Evolutionary conservation across 1,140 invertebrate species (phyloP).

Genomic region (Procambarus virginalis): DNA sequence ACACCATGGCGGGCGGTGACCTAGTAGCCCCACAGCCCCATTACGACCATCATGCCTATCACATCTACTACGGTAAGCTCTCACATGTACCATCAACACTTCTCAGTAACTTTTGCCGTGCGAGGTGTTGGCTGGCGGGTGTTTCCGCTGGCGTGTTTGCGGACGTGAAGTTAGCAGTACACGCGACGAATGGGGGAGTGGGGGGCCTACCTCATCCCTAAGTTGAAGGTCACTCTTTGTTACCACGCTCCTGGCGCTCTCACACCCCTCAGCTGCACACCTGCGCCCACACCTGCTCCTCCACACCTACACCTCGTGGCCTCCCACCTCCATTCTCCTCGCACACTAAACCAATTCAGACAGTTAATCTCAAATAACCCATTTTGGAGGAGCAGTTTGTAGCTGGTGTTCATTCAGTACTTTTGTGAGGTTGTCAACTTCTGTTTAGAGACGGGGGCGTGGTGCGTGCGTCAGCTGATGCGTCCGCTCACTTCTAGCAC

Average conservation of each 20-base stretch:
- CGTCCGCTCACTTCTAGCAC: too few relatives aligned
- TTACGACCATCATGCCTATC: constrained; percentile 67
- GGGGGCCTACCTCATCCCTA: not conserved
- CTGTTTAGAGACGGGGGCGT: too few relatives aligned
- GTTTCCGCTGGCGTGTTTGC: not conserved
- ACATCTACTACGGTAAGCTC: constrained; percentile 67
- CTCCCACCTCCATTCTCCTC: too few relatives aligned
- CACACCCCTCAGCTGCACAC: constrained; percentile 9
- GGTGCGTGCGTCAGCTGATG: too few relatives aligned
- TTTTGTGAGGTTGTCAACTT: too few relatives aligned
- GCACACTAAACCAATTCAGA: too few relatives aligned
- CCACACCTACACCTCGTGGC: too few relatives aligned
- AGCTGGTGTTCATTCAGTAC: too few relatives aligned
- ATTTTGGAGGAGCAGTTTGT: too few relatives aligned
- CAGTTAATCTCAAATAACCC: too few relatives aligned
- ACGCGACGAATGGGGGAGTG: not conserved
- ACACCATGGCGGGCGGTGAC: constrained; percentile 56
- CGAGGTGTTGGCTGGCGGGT: not conserved
- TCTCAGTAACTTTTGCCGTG: not conserved
- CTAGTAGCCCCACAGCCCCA: constrained; percentile 46
- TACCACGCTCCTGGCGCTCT: constrained; percentile 42
- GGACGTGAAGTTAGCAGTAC: not conserved
- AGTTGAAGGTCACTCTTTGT: constrained; percentile 59
- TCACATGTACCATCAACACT: not conserved
- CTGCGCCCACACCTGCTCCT: too few relatives aligned